Conservation (phyloP, 2,888 invertebrate genomes). For the Calliopum simillimum region DNA sequence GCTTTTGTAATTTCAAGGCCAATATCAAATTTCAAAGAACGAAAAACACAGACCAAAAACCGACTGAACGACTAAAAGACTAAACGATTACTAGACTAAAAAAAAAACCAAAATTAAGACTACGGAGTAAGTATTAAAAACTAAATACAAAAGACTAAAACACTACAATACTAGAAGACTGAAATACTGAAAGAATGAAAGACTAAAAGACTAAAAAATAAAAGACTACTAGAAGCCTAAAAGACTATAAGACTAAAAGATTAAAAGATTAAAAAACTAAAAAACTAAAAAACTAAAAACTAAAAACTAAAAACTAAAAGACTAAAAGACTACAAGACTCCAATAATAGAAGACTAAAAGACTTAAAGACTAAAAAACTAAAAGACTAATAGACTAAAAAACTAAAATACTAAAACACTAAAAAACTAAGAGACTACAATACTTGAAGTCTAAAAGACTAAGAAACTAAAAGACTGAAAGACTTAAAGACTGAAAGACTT, state of each 20-base stretch:
- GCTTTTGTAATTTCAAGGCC: no score
- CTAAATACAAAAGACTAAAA: not conserved
- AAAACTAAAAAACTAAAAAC: no score
- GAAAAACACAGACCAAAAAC: not conserved
- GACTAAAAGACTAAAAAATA: not conserved
- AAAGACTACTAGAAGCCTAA: no score
- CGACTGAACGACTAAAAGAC: not conserved
- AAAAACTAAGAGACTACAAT: no score
- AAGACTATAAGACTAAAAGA: no score
- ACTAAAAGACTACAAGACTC: not conserved
- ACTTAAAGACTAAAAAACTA: not conserved
- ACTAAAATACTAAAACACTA: not conserved
- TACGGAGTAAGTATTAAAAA: not conserved
- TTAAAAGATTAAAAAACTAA: no score
- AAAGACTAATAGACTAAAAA: not conserved
- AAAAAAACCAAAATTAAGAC: not conserved
- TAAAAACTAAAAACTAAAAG: not conserved
- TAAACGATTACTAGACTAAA: not conserved
- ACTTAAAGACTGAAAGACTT: no score
- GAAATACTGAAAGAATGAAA: not conserved
- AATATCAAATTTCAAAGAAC: not conserved
- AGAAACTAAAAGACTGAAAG: no score
- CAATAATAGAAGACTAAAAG: not conserved
- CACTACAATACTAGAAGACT: not conserved
- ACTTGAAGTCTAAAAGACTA: not conserved